Evolutionary conservation across 2,797 vertebrate genomes (phyloP).

Genomic region (Danio aesculapii): DNA sequence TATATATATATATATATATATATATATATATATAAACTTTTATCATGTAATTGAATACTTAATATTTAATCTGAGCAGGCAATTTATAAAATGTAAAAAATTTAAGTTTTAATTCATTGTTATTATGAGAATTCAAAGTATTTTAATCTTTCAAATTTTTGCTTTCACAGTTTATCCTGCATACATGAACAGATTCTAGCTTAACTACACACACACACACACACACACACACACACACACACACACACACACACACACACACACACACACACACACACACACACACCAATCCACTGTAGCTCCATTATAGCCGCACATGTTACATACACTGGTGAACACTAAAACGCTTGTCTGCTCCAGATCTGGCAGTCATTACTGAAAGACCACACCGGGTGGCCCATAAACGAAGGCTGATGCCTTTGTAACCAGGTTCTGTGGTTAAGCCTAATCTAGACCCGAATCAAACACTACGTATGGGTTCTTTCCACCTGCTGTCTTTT

Average conservation of each 20-base stretch:
- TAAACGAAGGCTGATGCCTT: constrained; percentile 54
- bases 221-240: too few species aligned
- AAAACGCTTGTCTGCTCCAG: constrained; percentile 35
- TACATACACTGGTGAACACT: constrained; percentile 14
- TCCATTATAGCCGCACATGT: constrained; percentile 20
- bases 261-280: too few species aligned
- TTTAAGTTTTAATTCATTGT: too few species aligned
- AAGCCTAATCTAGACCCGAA: constrained; percentile 38
- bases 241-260: too few species aligned
- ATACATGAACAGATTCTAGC: not conserved
- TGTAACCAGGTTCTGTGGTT: constrained; percentile 49
- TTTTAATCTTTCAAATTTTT: not conserved
- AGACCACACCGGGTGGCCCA: constrained; percentile 56
- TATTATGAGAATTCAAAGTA: too few species aligned
- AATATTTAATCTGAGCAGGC: too few species aligned
- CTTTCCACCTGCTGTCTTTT: constrained; percentile 61
- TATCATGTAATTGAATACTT: too few species aligned
- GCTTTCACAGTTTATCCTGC: not conserved
- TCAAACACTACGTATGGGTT: constrained; percentile 5
- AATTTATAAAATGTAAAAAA: too few species aligned
- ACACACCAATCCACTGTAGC: constrained; percentile 3
- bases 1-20: too few species aligned
- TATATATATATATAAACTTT: too few species aligned
- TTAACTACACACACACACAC: not conserved
- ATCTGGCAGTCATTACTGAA: constrained; percentile 61